phyloP scores from a whole-genome alignment of 2,888 invertebrate genomes.

The Campoplex nolae region DNA sequence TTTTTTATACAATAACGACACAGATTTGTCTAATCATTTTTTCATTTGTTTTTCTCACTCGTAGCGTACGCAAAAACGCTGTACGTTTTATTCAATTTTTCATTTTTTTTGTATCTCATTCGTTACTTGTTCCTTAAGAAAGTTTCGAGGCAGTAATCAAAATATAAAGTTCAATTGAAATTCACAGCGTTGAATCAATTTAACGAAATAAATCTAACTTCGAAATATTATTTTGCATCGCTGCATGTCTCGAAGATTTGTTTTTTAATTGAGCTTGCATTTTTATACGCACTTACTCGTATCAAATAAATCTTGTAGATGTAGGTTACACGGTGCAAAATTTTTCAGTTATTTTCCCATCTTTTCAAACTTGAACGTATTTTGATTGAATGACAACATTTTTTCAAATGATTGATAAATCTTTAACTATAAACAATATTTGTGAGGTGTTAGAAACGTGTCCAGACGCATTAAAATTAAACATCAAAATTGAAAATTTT shows the following conservation, averaged over 20 bases:
- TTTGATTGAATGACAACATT: too few relatives aligned
- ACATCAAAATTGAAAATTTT: neutral
- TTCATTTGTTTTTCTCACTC: slow-evolving; percentile 1
- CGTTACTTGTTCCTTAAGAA: slow-evolving; percentile 35
- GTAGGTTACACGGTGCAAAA: neutral
- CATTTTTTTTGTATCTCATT: slow-evolving; percentile 10
- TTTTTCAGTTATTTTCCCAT: neutral
- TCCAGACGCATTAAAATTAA: neutral
- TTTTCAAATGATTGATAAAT: too few relatives aligned
- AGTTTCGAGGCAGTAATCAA: slow-evolving; percentile 14
- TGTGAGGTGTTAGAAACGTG: too few relatives aligned
- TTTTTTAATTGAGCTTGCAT: too few relatives aligned
- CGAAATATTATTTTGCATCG: too few relatives aligned
- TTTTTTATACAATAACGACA: neutral
- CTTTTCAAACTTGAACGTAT: neutral
- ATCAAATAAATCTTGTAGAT: too few relatives aligned
- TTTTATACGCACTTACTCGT: too few relatives aligned
- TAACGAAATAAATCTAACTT: too few relatives aligned
- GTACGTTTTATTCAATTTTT: neutral
- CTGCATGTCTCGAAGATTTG: too few relatives aligned
- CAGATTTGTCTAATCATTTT: neutral
- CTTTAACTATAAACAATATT: too few relatives aligned
- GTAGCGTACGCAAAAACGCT: neutral
- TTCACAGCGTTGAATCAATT: neutral
- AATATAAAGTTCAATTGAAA: neutral